These are phyloP conservation scores for Sepiola atlantica DNA, from an alignment of 2,888 invertebrate species.

Conservation along the genomic window DNA sequence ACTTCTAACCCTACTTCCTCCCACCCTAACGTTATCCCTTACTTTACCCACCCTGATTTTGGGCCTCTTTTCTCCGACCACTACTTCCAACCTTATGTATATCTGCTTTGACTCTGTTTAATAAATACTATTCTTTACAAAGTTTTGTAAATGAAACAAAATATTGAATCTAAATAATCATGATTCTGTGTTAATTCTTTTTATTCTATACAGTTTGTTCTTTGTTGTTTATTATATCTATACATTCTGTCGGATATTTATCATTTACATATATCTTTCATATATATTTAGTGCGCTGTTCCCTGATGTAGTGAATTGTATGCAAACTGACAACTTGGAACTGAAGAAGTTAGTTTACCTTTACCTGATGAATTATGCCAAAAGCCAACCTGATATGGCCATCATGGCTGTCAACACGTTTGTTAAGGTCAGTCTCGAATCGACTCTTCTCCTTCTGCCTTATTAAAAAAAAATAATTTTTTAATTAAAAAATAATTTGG, in stretches of 20 bases:
- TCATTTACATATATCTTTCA: not conserved
- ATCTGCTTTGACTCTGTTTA: too few species aligned
- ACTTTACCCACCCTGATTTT: too few species aligned
- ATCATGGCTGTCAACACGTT: constrained; percentile 99
- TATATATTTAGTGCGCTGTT: constrained; percentile 83
- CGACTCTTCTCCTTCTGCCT: too few species aligned
- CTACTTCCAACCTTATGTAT: not conserved
- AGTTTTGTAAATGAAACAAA: too few species aligned
- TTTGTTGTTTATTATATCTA: constrained; percentile 23
- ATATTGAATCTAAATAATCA: not conserved
- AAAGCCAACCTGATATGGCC: constrained; percentile 99
- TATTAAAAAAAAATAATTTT: too few species aligned
- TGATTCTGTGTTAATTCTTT: not conserved
- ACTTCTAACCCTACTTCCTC: too few species aligned
- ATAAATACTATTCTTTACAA: too few species aligned
- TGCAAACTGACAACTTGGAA: constrained; percentile 99
- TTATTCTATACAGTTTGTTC: not conserved
- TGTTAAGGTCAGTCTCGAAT: constrained; percentile 85
- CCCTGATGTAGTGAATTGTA: constrained; percentile 99
- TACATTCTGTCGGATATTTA: not conserved
- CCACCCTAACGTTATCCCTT: too few species aligned
- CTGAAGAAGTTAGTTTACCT: constrained; percentile 98
- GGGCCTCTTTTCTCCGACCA: not conserved
- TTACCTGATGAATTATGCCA: constrained; percentile 99
- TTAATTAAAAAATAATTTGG: too few species aligned